phyloP scores from a whole-genome alignment of 1,140 invertebrate genomes.

The Triops longicaudatus region DNA sequence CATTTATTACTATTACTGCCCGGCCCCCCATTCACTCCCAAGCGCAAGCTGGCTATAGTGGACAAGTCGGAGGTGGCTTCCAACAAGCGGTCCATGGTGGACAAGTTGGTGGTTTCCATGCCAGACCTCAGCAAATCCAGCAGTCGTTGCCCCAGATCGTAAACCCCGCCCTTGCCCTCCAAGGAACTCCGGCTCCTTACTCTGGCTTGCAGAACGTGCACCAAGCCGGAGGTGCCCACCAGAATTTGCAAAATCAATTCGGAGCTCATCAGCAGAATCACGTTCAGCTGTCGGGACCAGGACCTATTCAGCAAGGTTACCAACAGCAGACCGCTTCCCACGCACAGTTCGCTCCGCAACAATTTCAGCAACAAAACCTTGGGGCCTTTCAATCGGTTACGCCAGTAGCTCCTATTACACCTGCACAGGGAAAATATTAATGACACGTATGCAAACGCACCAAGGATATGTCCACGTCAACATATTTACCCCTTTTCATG shows the following conservation, averaged over 20 bases:
- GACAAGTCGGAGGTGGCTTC: conserved; percentile 64
- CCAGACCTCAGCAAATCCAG: conserved; percentile 73
- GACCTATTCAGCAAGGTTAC: not conserved
- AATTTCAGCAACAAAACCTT: not conserved
- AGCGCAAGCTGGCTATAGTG: conserved; percentile 67
- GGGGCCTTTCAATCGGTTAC: not conserved
- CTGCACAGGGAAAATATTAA: not conserved
- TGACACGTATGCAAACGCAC: not conserved
- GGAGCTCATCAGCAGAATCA: conserved; percentile 29
- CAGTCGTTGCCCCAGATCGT: conserved; percentile 77
- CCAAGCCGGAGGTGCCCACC: conserved; percentile 20
- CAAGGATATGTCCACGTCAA: not conserved
- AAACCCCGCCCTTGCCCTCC: conserved; percentile 42
- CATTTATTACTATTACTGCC: conserved; percentile 74
- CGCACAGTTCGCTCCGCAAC: not conserved
- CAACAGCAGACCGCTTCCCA: not conserved
- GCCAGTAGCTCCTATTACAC: not conserved
- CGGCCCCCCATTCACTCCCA: conserved; percentile 66
- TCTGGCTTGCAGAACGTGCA: not conserved
- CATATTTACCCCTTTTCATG: not conserved
- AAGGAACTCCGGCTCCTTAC: not conserved
- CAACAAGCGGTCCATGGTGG: conserved; percentile 73
- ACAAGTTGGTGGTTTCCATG: conserved; percentile 64
- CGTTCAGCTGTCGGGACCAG: not conserved
- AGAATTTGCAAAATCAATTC: conserved; percentile 31